These are phyloP conservation scores for Chrysocyon brachyurus DNA, from an alignment of 2,797 vertebrate species.

Conservation along the genomic window DNA sequence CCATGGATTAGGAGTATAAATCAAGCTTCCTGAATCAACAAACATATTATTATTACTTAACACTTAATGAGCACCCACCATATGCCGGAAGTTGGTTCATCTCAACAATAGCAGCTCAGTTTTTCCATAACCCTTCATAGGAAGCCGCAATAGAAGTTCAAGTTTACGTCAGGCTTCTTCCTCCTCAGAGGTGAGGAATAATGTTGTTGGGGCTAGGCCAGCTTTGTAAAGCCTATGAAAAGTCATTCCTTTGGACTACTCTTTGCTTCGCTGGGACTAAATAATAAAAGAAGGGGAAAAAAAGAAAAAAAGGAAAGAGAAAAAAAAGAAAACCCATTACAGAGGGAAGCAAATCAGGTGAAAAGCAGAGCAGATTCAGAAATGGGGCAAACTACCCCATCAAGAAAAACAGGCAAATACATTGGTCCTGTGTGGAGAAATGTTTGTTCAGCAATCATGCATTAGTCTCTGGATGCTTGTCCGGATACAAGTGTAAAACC, in stretches of 20 bases:
- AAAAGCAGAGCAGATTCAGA: conserved; percentile 8
- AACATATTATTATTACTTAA: conserved; percentile 79
- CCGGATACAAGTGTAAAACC: neutral
- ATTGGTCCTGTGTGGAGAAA: neutral
- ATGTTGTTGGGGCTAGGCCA: neutral
- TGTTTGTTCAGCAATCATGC: neutral
- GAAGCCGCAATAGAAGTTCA: conserved; percentile 54
- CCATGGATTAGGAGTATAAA: conserved; percentile 65
- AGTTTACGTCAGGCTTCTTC: conserved; percentile 46
- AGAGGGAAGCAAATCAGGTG: neutral
- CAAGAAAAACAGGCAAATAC: neutral
- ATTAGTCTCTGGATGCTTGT: neutral
- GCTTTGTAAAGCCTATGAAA: conserved; percentile 49
- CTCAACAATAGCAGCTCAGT: conserved; percentile 55
- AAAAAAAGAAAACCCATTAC: neutral
- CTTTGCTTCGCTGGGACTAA: neutral
- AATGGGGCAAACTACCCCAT: neutral
- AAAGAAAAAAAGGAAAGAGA: neutral
- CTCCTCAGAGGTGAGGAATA: neutral
- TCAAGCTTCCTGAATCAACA: conserved; percentile 67
- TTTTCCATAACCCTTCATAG: conserved; percentile 65
- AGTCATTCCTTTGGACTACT: conserved; percentile 10
- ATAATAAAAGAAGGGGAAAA: neutral
- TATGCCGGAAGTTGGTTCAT: conserved; percentile 55
- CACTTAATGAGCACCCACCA: conserved; percentile 62